phyloP scores from a whole-genome alignment of 2,113 vertebrate genomes.

The Cinclus mexicanus region DNA sequence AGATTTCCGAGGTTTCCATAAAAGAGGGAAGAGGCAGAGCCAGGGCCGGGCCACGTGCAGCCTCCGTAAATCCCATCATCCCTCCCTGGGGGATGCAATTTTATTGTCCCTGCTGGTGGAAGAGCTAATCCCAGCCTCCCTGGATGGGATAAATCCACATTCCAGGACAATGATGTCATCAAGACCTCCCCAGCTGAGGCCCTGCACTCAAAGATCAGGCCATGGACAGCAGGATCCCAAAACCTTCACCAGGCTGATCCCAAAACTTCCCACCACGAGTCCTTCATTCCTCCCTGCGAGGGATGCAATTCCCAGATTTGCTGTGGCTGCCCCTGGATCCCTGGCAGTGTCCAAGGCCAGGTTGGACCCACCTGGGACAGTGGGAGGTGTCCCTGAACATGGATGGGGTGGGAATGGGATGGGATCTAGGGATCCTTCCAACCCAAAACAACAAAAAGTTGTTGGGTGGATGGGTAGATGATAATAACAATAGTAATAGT shows the following conservation, averaged over 20 bases:
- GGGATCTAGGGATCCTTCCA: too few relatives aligned
- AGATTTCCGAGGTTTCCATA: neutral
- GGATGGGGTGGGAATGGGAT: too few relatives aligned
- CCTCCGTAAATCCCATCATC: neutral
- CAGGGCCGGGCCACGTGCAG: neutral
- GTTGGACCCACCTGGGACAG: accelerated
- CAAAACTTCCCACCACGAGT: accelerated
- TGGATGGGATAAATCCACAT: neutral
- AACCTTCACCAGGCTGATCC: accelerated
- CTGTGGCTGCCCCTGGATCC: neutral
- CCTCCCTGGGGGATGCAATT: neutral
- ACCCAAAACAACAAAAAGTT: too few relatives aligned
- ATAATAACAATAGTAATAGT: too few relatives aligned
- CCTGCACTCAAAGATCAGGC: neutral
- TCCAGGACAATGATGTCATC: neutral
- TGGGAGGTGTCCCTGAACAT: neutral
- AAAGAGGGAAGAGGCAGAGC: neutral
- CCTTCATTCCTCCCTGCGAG: neutral
- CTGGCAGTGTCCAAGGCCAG: accelerated
- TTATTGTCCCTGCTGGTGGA: neutral
- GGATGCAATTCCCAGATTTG: neutral
- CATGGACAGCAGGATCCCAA: neutral
- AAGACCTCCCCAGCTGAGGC: neutral
- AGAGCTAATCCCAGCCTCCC: neutral
- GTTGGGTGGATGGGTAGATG: too few relatives aligned